Conservation (phyloP, 2,888 invertebrate species). For the Eupithecia insigniata region DNA sequence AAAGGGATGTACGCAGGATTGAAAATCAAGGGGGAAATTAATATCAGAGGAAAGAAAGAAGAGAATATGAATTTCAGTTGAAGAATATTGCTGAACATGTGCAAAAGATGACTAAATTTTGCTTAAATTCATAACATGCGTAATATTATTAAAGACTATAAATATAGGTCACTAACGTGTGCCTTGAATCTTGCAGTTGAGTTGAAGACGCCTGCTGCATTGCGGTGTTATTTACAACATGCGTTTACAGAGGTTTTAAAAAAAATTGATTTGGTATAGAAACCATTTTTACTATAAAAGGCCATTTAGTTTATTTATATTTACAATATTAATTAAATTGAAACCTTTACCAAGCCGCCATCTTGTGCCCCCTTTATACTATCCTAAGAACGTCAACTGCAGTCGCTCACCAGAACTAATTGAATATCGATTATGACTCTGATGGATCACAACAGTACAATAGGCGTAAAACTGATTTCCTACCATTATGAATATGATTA, state of each 20-base stretch:
- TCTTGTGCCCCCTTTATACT: not conserved
- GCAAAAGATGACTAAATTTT: not conserved
- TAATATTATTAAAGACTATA: too few relatives aligned
- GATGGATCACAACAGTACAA: slow-evolving; percentile 31
- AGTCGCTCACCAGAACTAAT: slow-evolving; percentile 28
- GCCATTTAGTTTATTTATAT: too few relatives aligned
- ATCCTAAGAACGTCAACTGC: slow-evolving; percentile 22
- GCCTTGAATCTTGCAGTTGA: too few relatives aligned
- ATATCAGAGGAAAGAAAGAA: not conserved
- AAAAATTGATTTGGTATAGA: too few relatives aligned
- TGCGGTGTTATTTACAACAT: not conserved
- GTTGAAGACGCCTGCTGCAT: too few relatives aligned
- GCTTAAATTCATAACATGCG: not conserved
- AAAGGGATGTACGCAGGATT: slow-evolving; percentile 14
- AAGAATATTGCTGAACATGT: not conserved
- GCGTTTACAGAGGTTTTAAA: too few relatives aligned
- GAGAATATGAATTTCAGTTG: not conserved
- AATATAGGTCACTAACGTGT: too few relatives aligned
- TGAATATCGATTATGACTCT: slow-evolving; percentile 32
- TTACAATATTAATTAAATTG: too few relatives aligned
- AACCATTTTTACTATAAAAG: too few relatives aligned
- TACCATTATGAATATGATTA: slow-evolving; percentile 24
- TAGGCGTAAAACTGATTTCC: slow-evolving; percentile 31
- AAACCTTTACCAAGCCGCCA: not conserved
- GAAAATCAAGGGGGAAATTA: not conserved